These are phyloP conservation scores for Trachymyrmex septentrionalis DNA, from an alignment of 1,140 invertebrate species.

Conservation along the genomic window DNA sequence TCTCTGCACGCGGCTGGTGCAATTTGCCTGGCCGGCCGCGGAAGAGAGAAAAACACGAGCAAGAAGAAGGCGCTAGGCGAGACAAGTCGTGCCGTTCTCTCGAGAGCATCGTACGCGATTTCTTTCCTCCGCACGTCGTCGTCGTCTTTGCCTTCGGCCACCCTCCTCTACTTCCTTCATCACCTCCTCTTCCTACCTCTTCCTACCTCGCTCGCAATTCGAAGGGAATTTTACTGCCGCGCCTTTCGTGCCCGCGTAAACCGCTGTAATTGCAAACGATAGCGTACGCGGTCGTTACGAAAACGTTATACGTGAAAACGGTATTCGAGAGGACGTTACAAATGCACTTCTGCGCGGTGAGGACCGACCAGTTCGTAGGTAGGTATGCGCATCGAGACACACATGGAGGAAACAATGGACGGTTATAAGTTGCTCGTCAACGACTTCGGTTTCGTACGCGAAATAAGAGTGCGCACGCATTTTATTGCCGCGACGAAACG, in stretches of 20 bases:
- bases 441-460: conserved; percentile 59
- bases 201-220: conserved; percentile 52
- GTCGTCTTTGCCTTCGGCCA: conserved; percentile 42
- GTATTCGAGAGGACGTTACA: conserved; percentile 73
- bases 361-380: background rate
- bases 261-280: conserved; percentile 82
- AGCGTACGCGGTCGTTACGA: conserved; percentile 78
- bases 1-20: conserved; percentile 64
- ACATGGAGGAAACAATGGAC: conserved; percentile 76
- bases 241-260: conserved; percentile 76
- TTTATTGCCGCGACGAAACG: conserved; percentile 79
- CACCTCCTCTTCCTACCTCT: background rate
- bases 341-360: conserved; percentile 3
- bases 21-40: conserved; percentile 70
- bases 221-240: conserved; percentile 59
- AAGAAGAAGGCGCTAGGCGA: conserved; percentile 44
- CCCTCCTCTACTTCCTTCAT: conserved; percentile 5
- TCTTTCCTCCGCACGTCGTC: conserved; percentile 54
- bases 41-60: conserved; percentile 54
- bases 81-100: conserved; percentile 59
- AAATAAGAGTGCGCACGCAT: conserved; percentile 73
- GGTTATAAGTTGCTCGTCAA: conserved; percentile 56
- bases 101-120: conserved; percentile 44
- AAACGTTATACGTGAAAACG: conserved; percentile 75
- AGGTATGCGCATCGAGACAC: background rate